Base-by-base conservation (phyloP, 2,888 invertebrate genomes). In the Hirtodrosophila trivittata region DNA sequence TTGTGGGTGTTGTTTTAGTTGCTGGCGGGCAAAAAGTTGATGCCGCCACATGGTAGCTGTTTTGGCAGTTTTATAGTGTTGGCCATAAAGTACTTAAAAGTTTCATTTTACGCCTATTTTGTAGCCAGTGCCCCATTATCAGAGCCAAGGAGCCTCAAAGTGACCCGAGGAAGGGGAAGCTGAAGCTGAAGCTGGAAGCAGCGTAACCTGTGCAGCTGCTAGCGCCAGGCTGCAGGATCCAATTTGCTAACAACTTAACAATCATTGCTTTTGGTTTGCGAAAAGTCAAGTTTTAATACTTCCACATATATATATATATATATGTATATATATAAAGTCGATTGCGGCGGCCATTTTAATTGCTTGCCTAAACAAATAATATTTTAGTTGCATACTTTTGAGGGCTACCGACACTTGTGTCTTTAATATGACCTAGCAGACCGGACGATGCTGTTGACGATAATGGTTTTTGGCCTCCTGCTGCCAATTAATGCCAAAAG, bases 81-180 rank as follows among this genome's bases (percentile, higher is more conserved):
- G 82, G 56, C 80, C 82, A 75, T 86, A 88, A 87, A 87, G 84
- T 86, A 76, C 87, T 87, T 87, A 86, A 87, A 88, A 88, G 88
- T 87, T 87, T 88, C 82, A 84, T 87, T 88, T 87, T 82, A 87
- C 84, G 87, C 87, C 87, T 87, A 84, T 86, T 87, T 84, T 71
- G 82, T 60, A 69, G 74, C 72, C 71, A 74, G 66, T 59, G 75
- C 59, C 66, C 87, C 78, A 81, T 84, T 85, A 84, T 85, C 75
- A 59, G 57, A 58, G 62, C 37, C 58, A 62, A 49, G 10, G 10
- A 13, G 30, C 12, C 41, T 41, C 1, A 41, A 25, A 13, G 2
- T n/a, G 9, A 18, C 16, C 14, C 14, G 13, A 7, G 1, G 16
- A 5, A 3, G 18, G 18, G 41, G 10, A n/a, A 25, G 14, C 47